Evolutionary conservation across 2,113 vertebrate species (phyloP), one percentile per base, ranked within the genome.

Genomic region (Lophochroa leadbeateri): DNA sequence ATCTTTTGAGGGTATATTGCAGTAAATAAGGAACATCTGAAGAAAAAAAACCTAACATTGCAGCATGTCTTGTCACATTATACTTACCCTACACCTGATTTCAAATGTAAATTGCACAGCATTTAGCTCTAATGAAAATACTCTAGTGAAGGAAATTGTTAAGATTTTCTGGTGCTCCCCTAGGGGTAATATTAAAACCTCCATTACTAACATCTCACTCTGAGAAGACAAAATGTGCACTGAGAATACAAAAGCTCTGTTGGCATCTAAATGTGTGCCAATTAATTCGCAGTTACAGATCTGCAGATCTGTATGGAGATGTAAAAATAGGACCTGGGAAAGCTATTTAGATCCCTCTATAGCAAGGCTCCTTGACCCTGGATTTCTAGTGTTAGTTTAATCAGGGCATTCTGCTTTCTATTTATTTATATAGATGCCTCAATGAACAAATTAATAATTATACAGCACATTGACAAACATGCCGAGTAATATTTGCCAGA

Each of bases 391-490:
- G 97, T 97, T 98, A 94, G 97, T 97, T 98, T 98, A 98, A 98
- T 98, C 97, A 96, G 98, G 98, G 95, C 97, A 98, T 98, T 98
- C 97, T 98, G 97, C 98, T 98, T 98, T 98, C 98, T 98, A 98
- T 98, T 98, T 98, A 98, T 98, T 98, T 98, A 98, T 98, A 98
- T 98, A 97, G 98, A 97, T 98, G 97, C 98, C 93, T 98, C 98
- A 98, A 97, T 98, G 98, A 98, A 98, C 98, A 98, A 98, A 98
- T 98, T 98, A 98, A 98, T 98, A 98, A 98, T 98, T 98, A 98
- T 98, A 98, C 98, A 98, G 98, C 98, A 97, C 98, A 98, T 98
- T 98, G 98, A 98, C 97, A 98, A 98, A 98, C 98, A 98, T 95
- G 97, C 96, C 95, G 93, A 97, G 98, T 98, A 98, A 98, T 98